phyloP scores from a whole-genome alignment of 1,140 invertebrate species.

The Phocides pigmalion region DNA sequence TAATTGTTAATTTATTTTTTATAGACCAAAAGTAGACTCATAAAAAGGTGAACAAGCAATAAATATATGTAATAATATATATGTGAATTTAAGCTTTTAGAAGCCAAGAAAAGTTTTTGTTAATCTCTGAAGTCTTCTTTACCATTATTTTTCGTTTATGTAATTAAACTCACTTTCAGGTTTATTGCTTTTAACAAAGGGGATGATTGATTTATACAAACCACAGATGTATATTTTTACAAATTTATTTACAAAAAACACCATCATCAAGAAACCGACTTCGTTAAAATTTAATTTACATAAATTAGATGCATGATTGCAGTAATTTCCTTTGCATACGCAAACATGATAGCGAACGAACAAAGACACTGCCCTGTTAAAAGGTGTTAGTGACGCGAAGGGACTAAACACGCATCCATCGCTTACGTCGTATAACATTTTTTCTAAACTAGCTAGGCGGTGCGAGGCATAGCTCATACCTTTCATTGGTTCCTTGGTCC shows the following conservation, averaged over 20 bases:
- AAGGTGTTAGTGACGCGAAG: slow-evolving; percentile 51
- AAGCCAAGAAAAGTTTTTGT: too few relatives aligned
- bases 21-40: too few relatives aligned
- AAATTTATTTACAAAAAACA: background rate
- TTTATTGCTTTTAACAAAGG: too few relatives aligned
- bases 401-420: slow-evolving; percentile 52
- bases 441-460: slow-evolving; percentile 45
- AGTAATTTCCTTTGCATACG: slow-evolving; percentile 48
- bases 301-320: slow-evolving; percentile 32
- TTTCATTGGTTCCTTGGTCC: slow-evolving; percentile 27
- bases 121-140: too few relatives aligned
- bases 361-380: slow-evolving; percentile 50
- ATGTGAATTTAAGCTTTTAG: too few relatives aligned
- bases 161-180: too few relatives aligned
- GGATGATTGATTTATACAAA: too few relatives aligned
- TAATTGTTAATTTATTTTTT: too few relatives aligned
- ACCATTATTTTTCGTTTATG: too few relatives aligned
- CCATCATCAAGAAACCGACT: background rate
- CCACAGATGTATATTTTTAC: background rate
- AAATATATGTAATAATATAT: too few relatives aligned
- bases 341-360: slow-evolving; percentile 58
- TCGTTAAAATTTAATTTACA: background rate
- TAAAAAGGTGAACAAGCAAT: too few relatives aligned
- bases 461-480: slow-evolving; percentile 37
- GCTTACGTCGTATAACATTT: slow-evolving; percentile 34